phyloP scores from a whole-genome alignment of 1,140 invertebrate genomes.

The Euura saliciscinereae region DNA sequence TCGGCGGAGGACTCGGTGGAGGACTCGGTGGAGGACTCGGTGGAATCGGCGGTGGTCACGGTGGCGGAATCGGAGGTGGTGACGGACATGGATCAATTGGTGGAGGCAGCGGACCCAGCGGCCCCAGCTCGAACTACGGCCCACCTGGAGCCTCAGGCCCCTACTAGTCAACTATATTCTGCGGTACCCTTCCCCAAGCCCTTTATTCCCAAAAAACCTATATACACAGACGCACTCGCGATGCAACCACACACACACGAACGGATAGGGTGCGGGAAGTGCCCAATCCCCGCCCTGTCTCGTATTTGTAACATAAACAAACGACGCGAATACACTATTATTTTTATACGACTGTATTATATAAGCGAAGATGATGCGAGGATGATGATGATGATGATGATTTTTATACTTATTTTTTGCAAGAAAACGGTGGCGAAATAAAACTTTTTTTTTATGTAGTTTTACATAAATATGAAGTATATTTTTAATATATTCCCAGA shows the following conservation, averaged over 20 bases:
- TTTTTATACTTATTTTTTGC: conserved; percentile 60
- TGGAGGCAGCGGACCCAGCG: conserved; percentile 43
- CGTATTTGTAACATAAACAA: neutral
- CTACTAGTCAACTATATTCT: conserved; percentile 56
- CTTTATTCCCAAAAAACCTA: conserved; percentile 29
- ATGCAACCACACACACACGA: conserved; percentile 21
- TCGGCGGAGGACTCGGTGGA: conserved; percentile 47
- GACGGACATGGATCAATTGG: conserved; percentile 23
- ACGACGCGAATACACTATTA: conserved; percentile 16
- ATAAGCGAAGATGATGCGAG: conserved; percentile 24
- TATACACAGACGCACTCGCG: conserved; percentile 24
- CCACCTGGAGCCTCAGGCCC: conserved; percentile 63
- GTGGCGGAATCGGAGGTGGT: conserved; percentile 47
- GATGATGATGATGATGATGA: conserved; percentile 19
- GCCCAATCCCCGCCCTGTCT: conserved; percentile 25
- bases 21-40: conserved; percentile 42
- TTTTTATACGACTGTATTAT: conserved; percentile 49
- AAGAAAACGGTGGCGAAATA: conserved; percentile 64
- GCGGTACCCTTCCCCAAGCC: conserved; percentile 39
- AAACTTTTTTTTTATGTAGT: conserved; percentile 61
- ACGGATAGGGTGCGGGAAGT: conserved; percentile 31
- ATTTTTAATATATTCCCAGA: too few relatives aligned
- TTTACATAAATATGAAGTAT: conserved; percentile 51
- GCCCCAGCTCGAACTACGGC: conserved; percentile 68
- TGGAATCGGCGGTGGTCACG: conserved; percentile 37